phyloP scores from a whole-genome alignment of 2,888 invertebrate species.

The Syritta pipiens region DNA sequence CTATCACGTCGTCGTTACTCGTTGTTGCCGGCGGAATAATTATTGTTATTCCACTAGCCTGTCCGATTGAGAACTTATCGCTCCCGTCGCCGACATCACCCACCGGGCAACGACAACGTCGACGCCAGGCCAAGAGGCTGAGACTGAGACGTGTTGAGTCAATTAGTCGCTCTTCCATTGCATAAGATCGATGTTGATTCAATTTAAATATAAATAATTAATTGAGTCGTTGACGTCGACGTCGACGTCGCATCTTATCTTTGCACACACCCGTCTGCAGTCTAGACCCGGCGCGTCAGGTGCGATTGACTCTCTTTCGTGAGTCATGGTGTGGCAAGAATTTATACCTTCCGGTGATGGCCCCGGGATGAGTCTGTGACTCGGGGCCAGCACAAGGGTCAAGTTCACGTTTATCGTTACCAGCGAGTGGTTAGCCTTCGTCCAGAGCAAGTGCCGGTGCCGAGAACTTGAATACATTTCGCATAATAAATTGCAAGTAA shows the following conservation, averaged over 20 bases:
- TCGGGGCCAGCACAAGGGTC: slow-evolving; percentile 26
- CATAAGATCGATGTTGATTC: slow-evolving; percentile 46
- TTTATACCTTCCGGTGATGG: slow-evolving; percentile 1
- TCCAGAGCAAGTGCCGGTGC: slow-evolving; percentile 31
- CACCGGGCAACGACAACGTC: no score
- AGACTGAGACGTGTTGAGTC: slow-evolving; percentile 28
- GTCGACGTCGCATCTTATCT: no score
- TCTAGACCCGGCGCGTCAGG: neutral
- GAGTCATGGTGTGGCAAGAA: no score
- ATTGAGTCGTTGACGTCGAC: slow-evolving; percentile 21
- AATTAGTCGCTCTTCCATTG: slow-evolving; percentile 31
- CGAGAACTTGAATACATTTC: neutral
- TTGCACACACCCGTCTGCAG: no score
- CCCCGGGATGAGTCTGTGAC: neutral
- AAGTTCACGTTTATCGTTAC: slow-evolving; percentile 52
- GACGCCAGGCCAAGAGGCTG: no score
- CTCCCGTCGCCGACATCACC: slow-evolving; percentile 19
- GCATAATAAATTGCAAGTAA: slow-evolving; percentile 38
- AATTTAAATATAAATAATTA: slow-evolving; percentile 44
- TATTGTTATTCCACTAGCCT: slow-evolving; percentile 22
- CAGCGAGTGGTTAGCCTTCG: slow-evolving; percentile 32
- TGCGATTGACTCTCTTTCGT: no score
- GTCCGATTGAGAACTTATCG: slow-evolving; percentile 31
- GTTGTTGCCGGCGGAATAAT: slow-evolving; percentile 4
- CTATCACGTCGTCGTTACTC: neutral